Evolutionary conservation across 2,888 invertebrate species (phyloP).

Genomic region (Parthenolecanium corni): DNA sequence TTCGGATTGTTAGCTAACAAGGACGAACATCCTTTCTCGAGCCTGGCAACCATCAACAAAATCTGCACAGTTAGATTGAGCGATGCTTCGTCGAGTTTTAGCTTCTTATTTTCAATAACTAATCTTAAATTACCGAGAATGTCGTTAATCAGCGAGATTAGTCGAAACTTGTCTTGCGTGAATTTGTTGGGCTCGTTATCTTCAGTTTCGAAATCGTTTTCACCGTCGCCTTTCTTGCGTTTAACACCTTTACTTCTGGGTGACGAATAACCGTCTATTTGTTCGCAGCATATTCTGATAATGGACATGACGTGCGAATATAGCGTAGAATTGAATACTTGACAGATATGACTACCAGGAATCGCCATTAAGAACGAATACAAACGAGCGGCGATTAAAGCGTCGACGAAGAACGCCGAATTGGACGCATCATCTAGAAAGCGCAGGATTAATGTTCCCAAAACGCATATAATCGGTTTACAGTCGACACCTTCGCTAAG

Average conservation of each 20-base stretch:
- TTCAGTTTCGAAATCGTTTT: neutral
- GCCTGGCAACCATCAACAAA: conserved; percentile 2
- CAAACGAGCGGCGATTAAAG: conserved; percentile 9
- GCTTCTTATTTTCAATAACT: conserved; percentile 8
- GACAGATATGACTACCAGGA: conserved; percentile 22
- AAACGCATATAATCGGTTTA: conserved; percentile 11
- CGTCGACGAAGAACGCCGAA: conserved; percentile 10
- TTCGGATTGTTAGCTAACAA: conserved; percentile 12
- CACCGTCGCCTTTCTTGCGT: conserved; percentile 18
- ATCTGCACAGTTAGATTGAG: conserved; percentile 15
- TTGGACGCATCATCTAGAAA: conserved; percentile 13
- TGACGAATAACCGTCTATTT: neutral
- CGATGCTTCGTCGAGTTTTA: conserved; percentile 10
- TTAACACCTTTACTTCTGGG: neutral
- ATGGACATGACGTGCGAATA: conserved; percentile 9
- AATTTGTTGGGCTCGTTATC: neutral
- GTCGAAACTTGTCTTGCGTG: neutral
- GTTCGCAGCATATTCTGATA: conserved; percentile 14
- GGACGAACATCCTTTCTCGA: conserved; percentile 3
- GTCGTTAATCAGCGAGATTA: conserved; percentile 2
- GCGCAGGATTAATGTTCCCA: conserved; percentile 13
- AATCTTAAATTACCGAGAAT: conserved; percentile 1
- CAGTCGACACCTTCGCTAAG: conserved; percentile 16
- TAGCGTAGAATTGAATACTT: conserved; percentile 18
- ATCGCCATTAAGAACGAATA: conserved; percentile 16